Base-by-base conservation (phyloP, 2,797 vertebrate genomes). In the Labroides dimidiatus region DNA sequence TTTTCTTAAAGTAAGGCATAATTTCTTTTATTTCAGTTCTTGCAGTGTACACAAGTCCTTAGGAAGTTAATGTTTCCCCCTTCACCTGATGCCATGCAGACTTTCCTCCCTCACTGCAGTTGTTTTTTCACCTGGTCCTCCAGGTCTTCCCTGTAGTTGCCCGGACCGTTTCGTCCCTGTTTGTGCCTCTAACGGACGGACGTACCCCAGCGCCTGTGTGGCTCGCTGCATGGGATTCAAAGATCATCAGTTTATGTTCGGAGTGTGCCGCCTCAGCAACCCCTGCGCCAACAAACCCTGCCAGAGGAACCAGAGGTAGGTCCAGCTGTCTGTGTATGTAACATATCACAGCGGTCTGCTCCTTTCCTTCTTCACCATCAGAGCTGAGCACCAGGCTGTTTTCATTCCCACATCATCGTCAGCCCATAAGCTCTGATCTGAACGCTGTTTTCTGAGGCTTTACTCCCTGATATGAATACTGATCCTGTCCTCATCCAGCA, bases 151-250 rank as follows among this genome's bases (percentile, higher is more conserved):
- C 0, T 99, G 98, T 80, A 95, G 94, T 79, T 99, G 98, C 58
- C 95, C 95, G 0, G 96, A 99, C 83, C 95, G 95, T 80, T 99
- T 98, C 73, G 94, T 99, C 58, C 96, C 97, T 0, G 97, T 99
- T 0, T 99, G 98, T 64, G 97, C 96, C 12, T 93, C 91, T 0
- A 99, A 98, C 0, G 97, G 98, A 9, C 96, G 96, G 59, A 99
- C 97, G 0, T 99, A 99, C 48, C 97, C 97, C 69, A 98, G 96
- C 1, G 96, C 95, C 0, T 99, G 98, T 16, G 95, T 98, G 57
- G 97, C 98, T 20, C 96, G 97, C 64, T 99, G 98, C 21, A 93
- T 97, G 77, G 97, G 95, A n/a, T 96, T 99, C 79, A 94, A 94
- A 67, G 97, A 99, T 88, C 92, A 93, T 45, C 95, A 99, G 43